Conservation (phyloP, 2,797 vertebrate genomes). For the Cossypha dichroa region DNA sequence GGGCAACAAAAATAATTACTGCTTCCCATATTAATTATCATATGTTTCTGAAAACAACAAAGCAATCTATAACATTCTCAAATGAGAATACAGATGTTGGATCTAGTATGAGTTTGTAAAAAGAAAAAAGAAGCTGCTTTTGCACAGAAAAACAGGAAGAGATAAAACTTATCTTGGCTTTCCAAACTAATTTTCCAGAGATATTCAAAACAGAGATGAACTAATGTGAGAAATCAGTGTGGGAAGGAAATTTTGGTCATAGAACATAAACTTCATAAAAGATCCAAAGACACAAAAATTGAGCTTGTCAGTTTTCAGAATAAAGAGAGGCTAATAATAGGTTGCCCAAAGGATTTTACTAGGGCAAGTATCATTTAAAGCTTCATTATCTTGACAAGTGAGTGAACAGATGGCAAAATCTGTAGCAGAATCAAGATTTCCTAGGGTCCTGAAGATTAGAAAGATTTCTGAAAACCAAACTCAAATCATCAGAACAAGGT, state of each 20-base stretch:
- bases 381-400: constrained; percentile 43
- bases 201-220: constrained; percentile 13
- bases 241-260: constrained; percentile 31
- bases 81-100: neutral
- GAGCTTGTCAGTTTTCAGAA: constrained; percentile 20
- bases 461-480: constrained; percentile 1
- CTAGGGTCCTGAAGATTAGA: neutral
- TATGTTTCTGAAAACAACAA: neutral
- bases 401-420: constrained; percentile 53
- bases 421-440: constrained; percentile 18
- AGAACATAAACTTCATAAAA: neutral
- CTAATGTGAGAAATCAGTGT: neutral
- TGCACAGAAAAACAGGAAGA: neutral
- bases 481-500: neutral
- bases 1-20: neutral
- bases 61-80: neutral
- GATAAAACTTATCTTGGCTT: constrained; percentile 26
- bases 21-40: neutral
- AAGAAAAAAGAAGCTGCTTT: neutral
- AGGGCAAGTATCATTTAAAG: constrained; percentile 42
- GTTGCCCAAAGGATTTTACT: neutral
- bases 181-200: neutral
- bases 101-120: neutral
- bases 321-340: constrained; percentile 32
- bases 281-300: constrained; percentile 2